Evolutionary conservation across 2,888 invertebrate genomes (phyloP), one percentile per base, ranked within the genome.

Genomic region (Desoria tigrina): DNA sequence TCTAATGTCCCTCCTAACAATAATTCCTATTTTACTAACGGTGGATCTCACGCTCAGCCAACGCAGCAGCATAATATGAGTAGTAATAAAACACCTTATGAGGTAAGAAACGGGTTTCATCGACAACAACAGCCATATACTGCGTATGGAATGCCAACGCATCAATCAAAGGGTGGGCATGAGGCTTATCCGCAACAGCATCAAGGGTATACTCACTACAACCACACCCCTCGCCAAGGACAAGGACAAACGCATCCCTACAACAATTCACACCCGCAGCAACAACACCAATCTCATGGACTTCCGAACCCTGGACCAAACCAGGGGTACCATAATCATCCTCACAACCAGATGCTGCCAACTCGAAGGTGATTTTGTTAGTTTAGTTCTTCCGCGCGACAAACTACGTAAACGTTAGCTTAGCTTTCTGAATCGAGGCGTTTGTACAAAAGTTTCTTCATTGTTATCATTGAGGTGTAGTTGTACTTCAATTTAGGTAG

Each of bases 311-410:
- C 26, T 39, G 49, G 50, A n/a, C 42, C 42, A 27, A 42, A 21
- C 45, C 65, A 54, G 58, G 66, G 54, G 60, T 66, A 61, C 64
- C 65, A 21, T 62, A 64, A 69, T 42, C 68, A 64, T 42, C 61
- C 70, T 32, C 70, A 69, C 11, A 69, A 66, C 54, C 74, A 74
- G 61, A 69, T 72, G 66, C 49, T 74, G 51, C 71, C 71, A 24
- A 59, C 71, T 27, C 55, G 74, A 55, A 71, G 74, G 71, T 74
- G 72, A 74, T 71, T 61, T 55, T 66, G 63, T 54, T 42, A 23
- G n/a, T 37, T 57, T 7, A 32, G 32, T 32, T n/a, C n/a, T n/a
- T n/a, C n/a, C n/a, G n/a, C n/a, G n/a, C n/a, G n/a, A n/a, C n/a
- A n/a, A n/a, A n/a, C n/a, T n/a, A n/a, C n/a, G n/a, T n/a, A n/a